phyloP scores from a whole-genome alignment of 1,140 invertebrate species.

The Sitobion miscanthi region DNA sequence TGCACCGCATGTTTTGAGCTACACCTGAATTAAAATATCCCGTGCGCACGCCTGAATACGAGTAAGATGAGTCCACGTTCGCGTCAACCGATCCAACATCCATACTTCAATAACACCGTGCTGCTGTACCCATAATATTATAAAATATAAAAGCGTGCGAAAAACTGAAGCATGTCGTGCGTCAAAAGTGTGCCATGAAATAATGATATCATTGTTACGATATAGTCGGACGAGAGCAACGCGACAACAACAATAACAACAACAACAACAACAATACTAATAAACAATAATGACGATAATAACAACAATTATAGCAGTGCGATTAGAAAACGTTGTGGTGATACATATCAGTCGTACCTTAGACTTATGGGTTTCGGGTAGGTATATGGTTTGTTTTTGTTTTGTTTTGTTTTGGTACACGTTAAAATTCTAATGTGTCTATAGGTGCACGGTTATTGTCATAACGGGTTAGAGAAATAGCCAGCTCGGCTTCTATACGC shows the following conservation, averaged over 20 bases:
- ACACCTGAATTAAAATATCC: not conserved
- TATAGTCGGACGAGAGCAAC: not conserved
- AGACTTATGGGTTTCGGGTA: conserved; percentile 49
- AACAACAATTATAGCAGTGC: not conserved
- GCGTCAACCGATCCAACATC: not conserved
- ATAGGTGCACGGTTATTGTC: conserved; percentile 57
- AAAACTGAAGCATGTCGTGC: not conserved
- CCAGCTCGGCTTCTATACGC: conserved; percentile 78
- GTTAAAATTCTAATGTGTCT: conserved; percentile 27
- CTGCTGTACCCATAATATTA: no score
- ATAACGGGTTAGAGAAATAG: conserved; percentile 78
- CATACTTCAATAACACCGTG: not conserved
- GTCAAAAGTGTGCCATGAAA: not conserved
- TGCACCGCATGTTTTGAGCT: not conserved
- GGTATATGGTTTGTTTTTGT: conserved; percentile 19
- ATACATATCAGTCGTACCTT: conserved; percentile 53
- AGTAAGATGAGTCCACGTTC: not conserved
- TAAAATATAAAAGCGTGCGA: not conserved
- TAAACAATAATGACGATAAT: not conserved
- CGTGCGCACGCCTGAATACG: not conserved
- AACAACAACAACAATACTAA: not conserved
- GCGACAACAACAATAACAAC: not conserved
- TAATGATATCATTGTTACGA: not conserved
- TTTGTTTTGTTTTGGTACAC: conserved; percentile 33
- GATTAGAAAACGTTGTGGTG: conserved; percentile 32